Percentiles rank a stretch among this genome's conserved stretches.
Conservation (phyloP, 2,888 invertebrate genomes). For the Cyrtodaria siliqua region DNA sequence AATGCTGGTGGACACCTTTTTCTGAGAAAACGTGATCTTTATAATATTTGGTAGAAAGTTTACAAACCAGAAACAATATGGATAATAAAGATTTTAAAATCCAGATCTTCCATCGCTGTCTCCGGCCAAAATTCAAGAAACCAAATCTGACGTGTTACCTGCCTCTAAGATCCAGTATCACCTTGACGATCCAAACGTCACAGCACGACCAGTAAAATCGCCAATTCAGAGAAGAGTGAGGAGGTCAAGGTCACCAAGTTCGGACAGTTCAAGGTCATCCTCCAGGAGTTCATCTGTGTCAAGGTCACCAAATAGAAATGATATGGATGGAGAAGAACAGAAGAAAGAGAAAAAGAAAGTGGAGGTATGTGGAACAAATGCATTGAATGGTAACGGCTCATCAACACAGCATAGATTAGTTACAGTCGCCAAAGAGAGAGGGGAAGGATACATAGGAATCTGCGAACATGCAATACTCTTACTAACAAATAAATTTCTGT, state of each 20-base stretch:
- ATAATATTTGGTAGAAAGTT: no score
- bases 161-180: constrained; percentile 74
- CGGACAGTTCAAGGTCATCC: constrained; percentile 53
- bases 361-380: constrained; percentile 63
- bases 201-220: constrained; percentile 62
- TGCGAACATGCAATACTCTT: no score
- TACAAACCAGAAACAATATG: no score
- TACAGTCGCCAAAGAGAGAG: no score
- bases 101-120: background rate
- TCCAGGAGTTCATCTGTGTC: constrained; percentile 56
- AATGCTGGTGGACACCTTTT: no score
- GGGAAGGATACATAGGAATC: no score
- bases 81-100: no score
- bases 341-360: constrained; percentile 73
- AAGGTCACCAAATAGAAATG: constrained; percentile 46
- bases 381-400: no score
- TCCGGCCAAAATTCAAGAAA: constrained; percentile 17
- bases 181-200: constrained; percentile 69
- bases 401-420: no score
- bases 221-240: constrained; percentile 39
- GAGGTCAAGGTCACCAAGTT: constrained; percentile 57
- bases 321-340: constrained; percentile 62
- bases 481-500: no score
- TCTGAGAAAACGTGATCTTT: no score
- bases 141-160: constrained; percentile 34